Conservation (phyloP, 1,140 invertebrate species). For the Zaprionus taronus region DNA sequence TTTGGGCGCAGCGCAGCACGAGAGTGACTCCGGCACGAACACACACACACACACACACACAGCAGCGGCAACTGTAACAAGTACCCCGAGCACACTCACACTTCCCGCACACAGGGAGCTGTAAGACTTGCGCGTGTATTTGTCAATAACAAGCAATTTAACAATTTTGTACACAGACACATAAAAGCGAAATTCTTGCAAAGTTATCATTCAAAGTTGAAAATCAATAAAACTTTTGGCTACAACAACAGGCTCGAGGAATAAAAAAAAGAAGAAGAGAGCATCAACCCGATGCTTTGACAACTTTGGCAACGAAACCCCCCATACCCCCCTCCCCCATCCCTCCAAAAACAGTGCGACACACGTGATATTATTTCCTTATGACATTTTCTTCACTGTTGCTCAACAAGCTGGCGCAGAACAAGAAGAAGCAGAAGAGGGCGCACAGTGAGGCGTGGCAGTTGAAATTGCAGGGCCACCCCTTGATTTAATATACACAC, state of each 20-base stretch:
- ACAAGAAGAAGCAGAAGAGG: neutral
- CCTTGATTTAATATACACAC: slow-evolving; percentile 2
- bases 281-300: slow-evolving; percentile 19
- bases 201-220: slow-evolving; percentile 83
- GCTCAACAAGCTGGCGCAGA: slow-evolving; percentile 18
- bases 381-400: slow-evolving; percentile 47
- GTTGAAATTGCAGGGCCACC: neutral
- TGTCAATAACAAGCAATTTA: slow-evolving; percentile 83
- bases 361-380: slow-evolving; percentile 47
- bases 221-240: slow-evolving; percentile 81
- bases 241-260: slow-evolving; percentile 51
- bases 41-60: neutral
- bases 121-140: slow-evolving; percentile 60
- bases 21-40: slow-evolving; percentile 27
- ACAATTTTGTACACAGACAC: slow-evolving; percentile 67
- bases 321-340: neutral
- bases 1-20: slow-evolving; percentile 55
- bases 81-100: slow-evolving; percentile 21
- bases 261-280: slow-evolving; percentile 18
- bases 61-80: slow-evolving; percentile 35
- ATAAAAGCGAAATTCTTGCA: slow-evolving; percentile 72
- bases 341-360: neutral
- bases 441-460: neutral
- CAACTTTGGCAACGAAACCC: slow-evolving; percentile 20
- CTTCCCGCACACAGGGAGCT: slow-evolving; percentile 5